Percentiles rank a stretch among this genome's conserved stretches.
Evolutionary conservation across 2,888 invertebrate species (phyloP).

Genomic region (Drosophila mulleri): DNA sequence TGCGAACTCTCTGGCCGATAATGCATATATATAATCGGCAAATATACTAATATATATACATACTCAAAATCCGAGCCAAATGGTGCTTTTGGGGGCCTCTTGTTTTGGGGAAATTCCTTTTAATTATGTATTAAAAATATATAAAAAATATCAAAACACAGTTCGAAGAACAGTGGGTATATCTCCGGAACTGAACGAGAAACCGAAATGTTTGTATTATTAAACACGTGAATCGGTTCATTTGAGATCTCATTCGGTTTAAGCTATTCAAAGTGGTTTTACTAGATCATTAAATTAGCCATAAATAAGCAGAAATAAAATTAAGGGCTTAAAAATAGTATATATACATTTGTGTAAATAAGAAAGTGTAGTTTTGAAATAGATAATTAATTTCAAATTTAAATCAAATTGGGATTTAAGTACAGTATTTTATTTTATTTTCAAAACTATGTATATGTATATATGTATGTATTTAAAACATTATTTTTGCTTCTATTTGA

Average conservation of each 20-base stretch:
- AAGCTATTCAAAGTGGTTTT: too few relatives aligned
- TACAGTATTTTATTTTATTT: too few relatives aligned
- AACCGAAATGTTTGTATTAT: background rate
- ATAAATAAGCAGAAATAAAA: too few relatives aligned
- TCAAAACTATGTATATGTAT: too few relatives aligned
- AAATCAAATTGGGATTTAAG: too few relatives aligned
- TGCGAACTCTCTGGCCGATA: slow-evolving; percentile 14
- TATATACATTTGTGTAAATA: too few relatives aligned
- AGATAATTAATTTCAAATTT: too few relatives aligned
- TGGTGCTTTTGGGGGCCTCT: background rate
- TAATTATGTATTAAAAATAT: background rate
- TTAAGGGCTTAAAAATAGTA: too few relatives aligned
- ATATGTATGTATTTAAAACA: too few relatives aligned
- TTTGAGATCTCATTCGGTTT: background rate
- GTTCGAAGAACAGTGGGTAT: background rate
- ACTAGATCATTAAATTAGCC: too few relatives aligned
- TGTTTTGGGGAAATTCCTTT: background rate
- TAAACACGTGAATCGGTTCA: background rate
- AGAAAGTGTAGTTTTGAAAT: too few relatives aligned
- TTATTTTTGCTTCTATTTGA: too few relatives aligned
- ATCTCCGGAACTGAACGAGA: background rate
- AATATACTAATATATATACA: background rate
- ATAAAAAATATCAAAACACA: background rate
- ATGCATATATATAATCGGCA: slow-evolving; percentile 1
- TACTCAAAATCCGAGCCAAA: background rate